Percentiles rank a stretch among this genome's conserved stretches.
Evolutionary conservation across 2,113 vertebrate species (phyloP).

Genomic region (Heterochromis multidens): DNA sequence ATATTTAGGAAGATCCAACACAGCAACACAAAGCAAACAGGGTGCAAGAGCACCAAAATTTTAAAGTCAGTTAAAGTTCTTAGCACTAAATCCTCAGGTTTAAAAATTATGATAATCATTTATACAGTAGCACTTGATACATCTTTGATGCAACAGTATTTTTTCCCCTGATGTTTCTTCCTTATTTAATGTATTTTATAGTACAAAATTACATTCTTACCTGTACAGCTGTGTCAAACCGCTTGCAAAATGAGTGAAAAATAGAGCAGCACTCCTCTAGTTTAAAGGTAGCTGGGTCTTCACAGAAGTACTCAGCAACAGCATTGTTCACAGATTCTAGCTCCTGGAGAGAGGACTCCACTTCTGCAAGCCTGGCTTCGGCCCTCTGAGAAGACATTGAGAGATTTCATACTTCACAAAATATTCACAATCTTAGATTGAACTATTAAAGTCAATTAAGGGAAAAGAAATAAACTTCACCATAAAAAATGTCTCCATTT

Average conservation of each 20-base stretch:
- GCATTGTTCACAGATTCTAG: constrained; percentile 51
- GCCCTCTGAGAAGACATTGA: constrained; percentile 58
- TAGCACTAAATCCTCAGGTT: not conserved
- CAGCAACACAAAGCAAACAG: not conserved
- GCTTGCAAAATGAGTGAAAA: constrained; percentile 76
- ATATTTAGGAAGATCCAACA: not conserved
- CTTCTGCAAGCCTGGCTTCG: constrained; percentile 50
- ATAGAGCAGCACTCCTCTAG: constrained; percentile 79
- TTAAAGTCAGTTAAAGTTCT: not conserved
- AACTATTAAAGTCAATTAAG: not conserved
- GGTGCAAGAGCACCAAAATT: not conserved
- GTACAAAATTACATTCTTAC: constrained; percentile 27
- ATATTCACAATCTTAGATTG: not conserved
- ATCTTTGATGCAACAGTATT: too few relatives aligned
- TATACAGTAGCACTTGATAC: too few relatives aligned
- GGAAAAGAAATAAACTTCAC: constrained; percentile 24
- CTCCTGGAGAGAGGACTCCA: constrained; percentile 54
- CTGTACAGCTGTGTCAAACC: constrained; percentile 71
- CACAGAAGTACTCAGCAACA: constrained; percentile 78
- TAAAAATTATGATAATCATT: not conserved
- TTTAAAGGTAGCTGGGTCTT: constrained; percentile 73
- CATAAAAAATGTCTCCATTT: constrained; percentile 71
- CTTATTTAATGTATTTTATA: not conserved
- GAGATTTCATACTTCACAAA: not conserved
- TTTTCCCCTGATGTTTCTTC: not conserved